phyloP scores from a whole-genome alignment of 2,797 vertebrate species.

The Phrynocephalus vlangalii region DNA sequence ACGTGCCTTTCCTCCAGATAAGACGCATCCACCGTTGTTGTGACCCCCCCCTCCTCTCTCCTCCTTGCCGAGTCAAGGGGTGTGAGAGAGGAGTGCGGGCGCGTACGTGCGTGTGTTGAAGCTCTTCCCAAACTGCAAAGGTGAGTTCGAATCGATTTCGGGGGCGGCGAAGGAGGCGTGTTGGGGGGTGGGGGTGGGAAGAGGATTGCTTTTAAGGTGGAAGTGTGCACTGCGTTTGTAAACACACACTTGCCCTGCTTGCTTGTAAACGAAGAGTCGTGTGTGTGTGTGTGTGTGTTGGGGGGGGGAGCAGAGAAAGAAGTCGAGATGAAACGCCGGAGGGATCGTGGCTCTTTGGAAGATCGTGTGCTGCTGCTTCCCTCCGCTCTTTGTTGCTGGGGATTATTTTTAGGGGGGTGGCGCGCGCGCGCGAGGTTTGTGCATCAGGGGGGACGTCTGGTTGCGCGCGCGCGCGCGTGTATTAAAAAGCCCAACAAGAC shows the following conservation, averaged over 20 bases:
- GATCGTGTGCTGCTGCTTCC: not conserved
- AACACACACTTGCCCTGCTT: not conserved
- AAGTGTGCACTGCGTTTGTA: slow-evolving; percentile 29
- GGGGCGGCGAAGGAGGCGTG: not conserved
- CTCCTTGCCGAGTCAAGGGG: not conserved
- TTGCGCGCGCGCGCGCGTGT: not conserved
- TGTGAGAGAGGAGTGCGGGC: not conserved
- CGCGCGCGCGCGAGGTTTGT: not conserved
- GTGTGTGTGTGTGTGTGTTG: no score
- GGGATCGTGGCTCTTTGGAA: not conserved
- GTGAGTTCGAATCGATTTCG: slow-evolving; percentile 64
- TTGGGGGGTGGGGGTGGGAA: not conserved
- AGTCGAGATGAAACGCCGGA: not conserved
- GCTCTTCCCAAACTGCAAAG: slow-evolving; percentile 64
- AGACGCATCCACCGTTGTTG: not conserved
- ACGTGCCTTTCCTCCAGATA: slow-evolving; percentile 31
- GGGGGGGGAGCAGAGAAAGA: no score
- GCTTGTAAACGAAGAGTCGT: not conserved
- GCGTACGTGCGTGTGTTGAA: not conserved
- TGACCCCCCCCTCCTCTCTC: no score
- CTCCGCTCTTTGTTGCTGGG: slow-evolving; percentile 36
- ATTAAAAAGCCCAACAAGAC: not conserved
- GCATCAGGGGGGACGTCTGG: not conserved
- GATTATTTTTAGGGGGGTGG: not conserved
- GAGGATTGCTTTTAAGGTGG: not conserved